Evolutionary conservation across 1,140 invertebrate genomes (phyloP), one percentile per base, ranked within the genome.

Genomic region (Helicoverpa zea): DNA sequence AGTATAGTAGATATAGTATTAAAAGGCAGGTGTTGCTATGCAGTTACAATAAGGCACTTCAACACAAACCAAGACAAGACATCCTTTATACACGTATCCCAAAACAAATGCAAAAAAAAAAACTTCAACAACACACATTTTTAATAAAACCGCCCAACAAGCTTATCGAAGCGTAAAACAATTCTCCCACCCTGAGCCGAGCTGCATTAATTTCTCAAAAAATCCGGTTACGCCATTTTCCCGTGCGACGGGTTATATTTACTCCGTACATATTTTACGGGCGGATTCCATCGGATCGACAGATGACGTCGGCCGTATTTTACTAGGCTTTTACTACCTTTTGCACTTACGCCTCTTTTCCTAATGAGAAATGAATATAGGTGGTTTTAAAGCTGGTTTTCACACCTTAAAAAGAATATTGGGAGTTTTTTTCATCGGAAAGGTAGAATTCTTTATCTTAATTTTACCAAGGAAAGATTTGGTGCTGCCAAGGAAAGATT

Each of bases 201-300:
- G n/a, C 29, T 47, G 35, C n/a, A 70, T 14, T 70, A 52, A 70
- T 29, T 52, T 29, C 2, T 52, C 12, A 23, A 23, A 52, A 70
- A 70, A 51, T 16, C 68, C 2, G 23, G 47, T 72, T 72, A 72
- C 68, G 23, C 68, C 49, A 54, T 29, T 72, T 72, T 54, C 18
- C 18, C 13, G 16, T n/a, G 43, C 64, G 12, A 9, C 68, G 18
- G 13, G 23, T 43, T 52, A 72, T 72, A 72, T 72, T 72, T 72
- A 72, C 68, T 72, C n/a, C 30, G 47, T 30, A 72, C 52, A 72
- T 54, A 72, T 72, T 72, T 72, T 72, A 72, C 68, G 68, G 52
- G 18, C 18, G 9, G 23, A 12, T n/a, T 30, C 49, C 68, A 52
- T n/a, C 49, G 49, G 68, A 54, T 72, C 68, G 68, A 72, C 68